A percentile compares a stretch with the other conserved stretches of the same genome.
Evolutionary conservation across 2,113 vertebrate genomes (phyloP).

Genomic region (Labeo catla): DNA sequence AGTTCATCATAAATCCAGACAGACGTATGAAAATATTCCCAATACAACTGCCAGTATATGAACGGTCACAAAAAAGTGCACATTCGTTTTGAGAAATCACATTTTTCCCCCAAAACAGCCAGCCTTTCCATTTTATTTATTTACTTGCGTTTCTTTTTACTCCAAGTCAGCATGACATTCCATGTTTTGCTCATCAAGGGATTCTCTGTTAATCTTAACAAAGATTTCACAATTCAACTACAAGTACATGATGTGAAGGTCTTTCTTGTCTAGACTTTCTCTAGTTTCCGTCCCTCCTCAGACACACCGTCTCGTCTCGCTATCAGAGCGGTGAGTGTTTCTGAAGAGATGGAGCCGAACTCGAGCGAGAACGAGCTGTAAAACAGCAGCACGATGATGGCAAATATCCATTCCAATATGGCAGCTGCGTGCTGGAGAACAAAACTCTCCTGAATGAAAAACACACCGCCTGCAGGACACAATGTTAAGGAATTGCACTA

Average conservation of each 20-base stretch:
- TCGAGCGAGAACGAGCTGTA: conserved; percentile 41
- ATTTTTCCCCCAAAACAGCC: too few relatives aligned
- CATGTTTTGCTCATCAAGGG: too few relatives aligned
- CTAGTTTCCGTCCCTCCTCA: background rate
- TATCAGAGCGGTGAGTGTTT: conserved; percentile 28
- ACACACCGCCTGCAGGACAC: conserved; percentile 30
- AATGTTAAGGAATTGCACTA: conserved; percentile 17
- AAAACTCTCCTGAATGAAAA: conserved; percentile 48
- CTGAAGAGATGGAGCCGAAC: conserved; percentile 44
- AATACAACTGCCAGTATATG: too few relatives aligned
- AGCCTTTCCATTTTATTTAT: too few relatives aligned
- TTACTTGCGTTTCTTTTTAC: too few relatives aligned
- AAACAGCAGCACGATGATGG: conserved; percentile 28
- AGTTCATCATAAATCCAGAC: background rate
- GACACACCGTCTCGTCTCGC: background rate
- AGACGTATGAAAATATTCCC: background rate
- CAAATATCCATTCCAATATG: conserved; percentile 43
- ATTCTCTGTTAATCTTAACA: background rate
- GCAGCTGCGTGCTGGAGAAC: conserved; percentile 37
- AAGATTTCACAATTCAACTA: background rate
- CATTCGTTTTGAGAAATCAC: too few relatives aligned
- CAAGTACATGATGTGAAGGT: too few relatives aligned
- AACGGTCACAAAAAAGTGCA: too few relatives aligned
- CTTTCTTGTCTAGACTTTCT: background rate
- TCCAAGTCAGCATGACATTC: too few relatives aligned